Base-by-base conservation (phyloP, 2,888 invertebrate species). In the Ommatoiulus sabulosus region DNA sequence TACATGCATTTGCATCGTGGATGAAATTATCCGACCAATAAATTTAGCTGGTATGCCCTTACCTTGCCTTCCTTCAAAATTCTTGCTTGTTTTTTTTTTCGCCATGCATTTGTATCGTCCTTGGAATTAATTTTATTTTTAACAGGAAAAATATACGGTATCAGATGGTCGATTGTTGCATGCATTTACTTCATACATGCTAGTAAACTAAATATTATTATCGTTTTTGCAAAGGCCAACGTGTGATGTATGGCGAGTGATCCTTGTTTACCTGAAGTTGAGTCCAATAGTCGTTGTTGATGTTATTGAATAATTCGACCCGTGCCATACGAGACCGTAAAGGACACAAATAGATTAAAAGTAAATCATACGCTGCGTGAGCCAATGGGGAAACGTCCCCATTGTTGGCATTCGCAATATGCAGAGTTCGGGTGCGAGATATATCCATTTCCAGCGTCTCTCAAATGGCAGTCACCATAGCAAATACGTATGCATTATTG, bases 1-100 rank as follows among this genome's bases (percentile, higher is more conserved):
- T 57, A 15, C 72, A n/a, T n/a, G 72, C n/a, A 72, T 72, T 72
- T 72, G 72, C 72, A 72, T 72, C 72, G 24, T 72, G 24, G 72
- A 72, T 72, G 72, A 72, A 72, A 72, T 72, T 72, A 72, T 72
- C 72, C 72, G 24, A 24, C 72, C 24, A 72, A 72, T 72, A 72
- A 72, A 72, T 72, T 72, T 72, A 8, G 6, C 5, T 72, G 20
- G 24, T 8, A 72, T 72, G 72, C 72, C 72, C 72, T 72, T 72
- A 72, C 72, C 72, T 72, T 72, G 72, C 72, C 72, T 72, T 72
- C 72, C 72, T 63, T 72, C 72, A 8, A 72, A 72, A 72, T 72
- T 72, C 72, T 24, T 72, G 72, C 72, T 72, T 24, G 72, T 72
- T 57, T 72, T 20, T 4, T 15, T 46, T 46, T n/a, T 57, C 17